Evolutionary conservation across 2,797 vertebrate genomes (phyloP).

Genomic region (Danio tinwini): DNA sequence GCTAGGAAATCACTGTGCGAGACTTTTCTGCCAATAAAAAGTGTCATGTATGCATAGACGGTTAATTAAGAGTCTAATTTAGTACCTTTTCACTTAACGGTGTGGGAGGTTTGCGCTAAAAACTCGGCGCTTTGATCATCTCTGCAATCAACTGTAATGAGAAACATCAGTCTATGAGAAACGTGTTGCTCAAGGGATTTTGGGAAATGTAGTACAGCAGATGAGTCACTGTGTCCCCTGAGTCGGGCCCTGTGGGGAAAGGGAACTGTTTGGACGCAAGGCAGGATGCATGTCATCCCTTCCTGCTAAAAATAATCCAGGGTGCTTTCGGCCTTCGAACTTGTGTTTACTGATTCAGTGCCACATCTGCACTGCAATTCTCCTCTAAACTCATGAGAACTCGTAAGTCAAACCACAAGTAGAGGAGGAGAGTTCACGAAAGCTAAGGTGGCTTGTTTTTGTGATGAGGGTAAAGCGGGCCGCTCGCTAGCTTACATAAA

Average conservation of each 20-base stretch:
- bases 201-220: conserved; percentile 71
- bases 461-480: conserved; percentile 37
- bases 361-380: conserved; percentile 55
- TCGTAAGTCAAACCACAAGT: conserved; percentile 22
- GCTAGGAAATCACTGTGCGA: background rate
- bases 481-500: conserved; percentile 71
- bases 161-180: conserved; percentile 72
- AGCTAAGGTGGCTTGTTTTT: conserved; percentile 28
- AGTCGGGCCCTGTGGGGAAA: conserved; percentile 65
- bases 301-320: conserved; percentile 77
- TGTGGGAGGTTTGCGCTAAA: conserved; percentile 69
- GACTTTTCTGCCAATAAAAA: conserved; percentile 4
- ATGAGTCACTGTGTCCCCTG: conserved; percentile 73
- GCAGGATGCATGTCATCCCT: conserved; percentile 69
- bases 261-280: conserved; percentile 73
- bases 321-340: conserved; percentile 80
- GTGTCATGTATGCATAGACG: background rate
- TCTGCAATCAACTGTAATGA: conserved; percentile 74
- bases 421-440: conserved; percentile 7
- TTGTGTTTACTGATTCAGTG: conserved; percentile 72
- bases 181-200: conserved; percentile 55
- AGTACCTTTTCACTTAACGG: conserved; percentile 45
- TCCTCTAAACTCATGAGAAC: conserved; percentile 7
- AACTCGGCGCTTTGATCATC: conserved; percentile 74
- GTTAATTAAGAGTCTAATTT: conserved; percentile 41